Base-by-base conservation (phyloP, 2,113 vertebrate genomes). In the Cyrtonyx montezumae region DNA sequence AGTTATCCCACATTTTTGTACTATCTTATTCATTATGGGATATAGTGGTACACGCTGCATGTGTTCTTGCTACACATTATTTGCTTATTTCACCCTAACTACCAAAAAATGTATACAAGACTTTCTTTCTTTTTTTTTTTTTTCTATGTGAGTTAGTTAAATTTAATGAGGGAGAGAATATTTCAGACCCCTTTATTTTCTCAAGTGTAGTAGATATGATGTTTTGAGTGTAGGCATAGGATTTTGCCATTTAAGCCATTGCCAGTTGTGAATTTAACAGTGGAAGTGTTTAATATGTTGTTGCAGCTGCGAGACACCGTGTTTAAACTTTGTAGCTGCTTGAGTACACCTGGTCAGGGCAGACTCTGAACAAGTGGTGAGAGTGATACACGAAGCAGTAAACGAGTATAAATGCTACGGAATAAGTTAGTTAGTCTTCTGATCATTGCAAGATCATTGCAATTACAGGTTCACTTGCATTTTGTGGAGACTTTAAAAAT, bases 401-500 rank as follows among this genome's bases (percentile, higher is more conserved):
- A 83, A 63, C 18, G 34, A 65, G 15, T 77, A 23, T 8, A 81
- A 49, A 43, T 32, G 2, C 32, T 80, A 61, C 17, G 63, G 79
- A 51, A 78, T 40, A 84, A 80, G 13, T 34, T 80, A 80, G 13
- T 34, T 80, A 32, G 23, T 61, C 22, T 58, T 68, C 15, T 40
- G 61, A 16, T 43, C 0, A 0, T 61, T 88, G 74, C 42, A 75
- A 81, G 37, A 81, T 26, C 22, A 40, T n/a, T 79, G 22, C 36
- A 61, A 2, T 56, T 68, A 14, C 84, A 81, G 2, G 1, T 75
- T 88, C 90, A 12, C 28, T 95, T 84, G 34, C 43, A 81, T 84
- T 87, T 91, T 68, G 61, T 19, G 62, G 9, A 85, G 12, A 62
- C 28, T 94, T 86, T 86, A 84, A 91, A 43, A 49, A 10, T 84